Evolutionary conservation across 2,797 vertebrate genomes (phyloP).

Genomic region (Poecilia picta): DNA sequence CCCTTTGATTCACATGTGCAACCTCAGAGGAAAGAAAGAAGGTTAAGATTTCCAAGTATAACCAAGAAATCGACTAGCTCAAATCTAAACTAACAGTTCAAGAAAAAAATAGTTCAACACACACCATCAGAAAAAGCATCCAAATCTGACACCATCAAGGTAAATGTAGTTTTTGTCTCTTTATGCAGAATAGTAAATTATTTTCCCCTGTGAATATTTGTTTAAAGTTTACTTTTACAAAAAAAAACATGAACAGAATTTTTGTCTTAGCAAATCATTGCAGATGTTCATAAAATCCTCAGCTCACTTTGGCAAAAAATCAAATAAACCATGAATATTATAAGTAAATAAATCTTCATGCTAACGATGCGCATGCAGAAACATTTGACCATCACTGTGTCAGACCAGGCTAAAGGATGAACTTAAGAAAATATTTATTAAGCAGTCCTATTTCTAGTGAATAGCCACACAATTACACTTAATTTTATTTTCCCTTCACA

Average conservation of each 20-base stretch:
- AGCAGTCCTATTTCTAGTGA: slow-evolving; percentile 43
- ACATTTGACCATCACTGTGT: not conserved
- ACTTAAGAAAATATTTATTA: slow-evolving; percentile 56
- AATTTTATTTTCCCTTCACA: slow-evolving; percentile 70
- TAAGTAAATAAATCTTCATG: not conserved
- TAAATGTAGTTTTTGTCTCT: not conserved
- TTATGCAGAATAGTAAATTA: not conserved
- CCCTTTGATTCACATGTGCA: not conserved
- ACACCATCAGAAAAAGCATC: not conserved
- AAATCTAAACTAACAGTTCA: not conserved
- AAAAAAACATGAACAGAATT: not conserved
- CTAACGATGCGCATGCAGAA: not conserved
- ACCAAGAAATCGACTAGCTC: not conserved
- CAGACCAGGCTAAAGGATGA: slow-evolving; percentile 43
- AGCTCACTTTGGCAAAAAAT: not conserved
- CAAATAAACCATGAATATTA: not conserved
- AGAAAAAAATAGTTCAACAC: not conserved
- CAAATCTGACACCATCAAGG: not conserved
- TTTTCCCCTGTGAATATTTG: not conserved
- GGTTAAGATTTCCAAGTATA: not conserved
- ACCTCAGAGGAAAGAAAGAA: not conserved
- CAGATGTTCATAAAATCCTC: not conserved
- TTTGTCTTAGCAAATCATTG: not conserved
- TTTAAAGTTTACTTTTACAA: not conserved
- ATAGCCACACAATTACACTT: no score